phyloP scores from a whole-genome alignment of 1,140 invertebrate species.

The Chionoecetes opilio region DNA sequence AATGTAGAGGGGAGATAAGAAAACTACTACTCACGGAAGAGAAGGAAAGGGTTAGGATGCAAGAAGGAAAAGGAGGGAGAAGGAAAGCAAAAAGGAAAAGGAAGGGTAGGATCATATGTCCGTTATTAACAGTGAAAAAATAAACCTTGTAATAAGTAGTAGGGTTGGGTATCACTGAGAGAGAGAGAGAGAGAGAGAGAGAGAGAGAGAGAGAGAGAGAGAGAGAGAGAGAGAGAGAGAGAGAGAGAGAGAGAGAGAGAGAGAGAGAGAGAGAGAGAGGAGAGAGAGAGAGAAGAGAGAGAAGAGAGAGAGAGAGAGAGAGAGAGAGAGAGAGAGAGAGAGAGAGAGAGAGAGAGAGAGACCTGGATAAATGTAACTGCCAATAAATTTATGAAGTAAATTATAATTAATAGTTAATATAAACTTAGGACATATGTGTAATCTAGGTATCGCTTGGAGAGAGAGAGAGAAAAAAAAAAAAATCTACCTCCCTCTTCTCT shows the following conservation, averaged over 20 bases:
- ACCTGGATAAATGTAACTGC: no score
- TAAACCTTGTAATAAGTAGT: no score
- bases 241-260: neutral
- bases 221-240: no score
- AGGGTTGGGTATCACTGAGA: no score
- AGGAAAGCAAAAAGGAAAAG: neutral
- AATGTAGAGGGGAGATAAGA: slow-evolving; percentile 4
- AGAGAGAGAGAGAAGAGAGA: slow-evolving; percentile 49
- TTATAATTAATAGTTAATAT: no score
- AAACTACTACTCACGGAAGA: neutral
- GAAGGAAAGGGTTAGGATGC: neutral
- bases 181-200: no score
- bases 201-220: no score
- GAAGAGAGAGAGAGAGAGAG: slow-evolving; percentile 36
- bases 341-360: slow-evolving; percentile 37
- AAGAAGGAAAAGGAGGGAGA: neutral
- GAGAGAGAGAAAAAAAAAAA: slow-evolving; percentile 37
- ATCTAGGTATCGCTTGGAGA: no score
- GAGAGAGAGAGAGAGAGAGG: slow-evolving; percentile 36
- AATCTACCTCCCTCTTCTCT: neutral
- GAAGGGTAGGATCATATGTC: no score
- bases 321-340: slow-evolving; percentile 32
- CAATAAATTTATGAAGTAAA: no score
- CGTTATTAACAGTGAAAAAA: no score
- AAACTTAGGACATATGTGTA: no score